Base-by-base conservation (phyloP, 2,888 invertebrate species). In the Leucania comma region DNA sequence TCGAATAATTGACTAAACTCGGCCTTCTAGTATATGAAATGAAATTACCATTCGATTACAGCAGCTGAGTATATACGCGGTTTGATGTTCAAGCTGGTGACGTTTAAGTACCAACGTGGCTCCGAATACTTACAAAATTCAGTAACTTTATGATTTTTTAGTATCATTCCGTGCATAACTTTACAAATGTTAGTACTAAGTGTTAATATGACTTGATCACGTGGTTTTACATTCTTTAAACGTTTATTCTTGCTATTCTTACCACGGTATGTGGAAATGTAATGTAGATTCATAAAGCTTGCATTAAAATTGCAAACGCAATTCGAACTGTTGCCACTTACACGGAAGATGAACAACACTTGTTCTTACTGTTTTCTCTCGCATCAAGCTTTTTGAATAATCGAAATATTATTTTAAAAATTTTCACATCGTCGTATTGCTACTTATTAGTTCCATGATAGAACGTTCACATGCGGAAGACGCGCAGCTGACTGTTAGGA, bases 401-500 rank as follows among this genome's bases (percentile, higher is more conserved):
- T 50, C 10, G 3, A 42, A 32, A 50, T 48, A 48, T 60, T 64
- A 75, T 72, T 73, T 64, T 38, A 3, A 54, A 69, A 76, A 79
- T 68, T 42, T 72, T 74, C 56, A 29, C 53, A 68, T 17, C 38
- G n/a, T 42, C 56, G 48, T 56, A 69, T 58, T 46, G 35, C 35
- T 57, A 42, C 48, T 48, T 75, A 71, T 75, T 75, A 48, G 32
- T 72, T 59, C 24, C 48, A 78, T 75, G 78, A 75, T 75, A 53
- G 74, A 75, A 63, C 68, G 63, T 69, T 75, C 75, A 32, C 65
- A 69, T 59, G 65, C 76, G 59, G 62, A 38, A 68, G 68, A 61
- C 64, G 61, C 53, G 26, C 48, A 48, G 68, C 64, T 72, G 74
- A 68, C 71, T 75, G 60, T 42, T 63, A 75, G 83, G 81, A 78